A percentile compares a stretch with the other conserved stretches of the same genome.
Evolutionary conservation across 2,113 vertebrate species (phyloP).

Genomic region (Grammomys dolichurus): DNA sequence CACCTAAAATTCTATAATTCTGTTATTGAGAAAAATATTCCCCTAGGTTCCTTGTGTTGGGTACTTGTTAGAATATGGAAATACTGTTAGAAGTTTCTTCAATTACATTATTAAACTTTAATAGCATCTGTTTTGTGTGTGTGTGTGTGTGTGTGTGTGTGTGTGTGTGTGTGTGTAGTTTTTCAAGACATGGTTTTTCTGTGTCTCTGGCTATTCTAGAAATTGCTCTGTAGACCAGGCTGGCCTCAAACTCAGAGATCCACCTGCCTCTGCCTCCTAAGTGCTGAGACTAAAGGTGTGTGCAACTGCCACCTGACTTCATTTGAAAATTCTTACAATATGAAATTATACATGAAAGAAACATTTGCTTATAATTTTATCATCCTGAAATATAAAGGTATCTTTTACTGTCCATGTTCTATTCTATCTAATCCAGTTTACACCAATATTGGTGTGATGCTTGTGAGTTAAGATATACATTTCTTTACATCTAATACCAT

Average conservation of each 20-base stretch:
- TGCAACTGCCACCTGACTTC: background rate
- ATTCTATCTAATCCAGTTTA: background rate
- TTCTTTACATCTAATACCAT: background rate
- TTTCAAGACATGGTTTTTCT: background rate
- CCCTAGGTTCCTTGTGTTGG: slow-evolving; percentile 19
- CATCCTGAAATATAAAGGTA: background rate
- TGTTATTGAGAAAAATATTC: slow-evolving; percentile 39
- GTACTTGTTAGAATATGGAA: background rate
- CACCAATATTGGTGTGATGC: background rate
- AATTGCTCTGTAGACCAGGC: background rate
- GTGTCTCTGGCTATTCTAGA: background rate
- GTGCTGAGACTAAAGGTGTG: background rate
- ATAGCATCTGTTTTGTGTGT: background rate
- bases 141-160: no score
- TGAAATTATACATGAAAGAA: slow-evolving; percentile 25
- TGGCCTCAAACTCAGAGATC: background rate
- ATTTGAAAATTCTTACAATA: slow-evolving; percentile 41
- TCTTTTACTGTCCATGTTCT: slow-evolving; percentile 14
- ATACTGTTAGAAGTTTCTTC: slow-evolving; percentile 20
- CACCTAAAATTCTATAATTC: background rate
- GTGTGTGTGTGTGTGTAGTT: background rate
- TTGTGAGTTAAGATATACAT: background rate
- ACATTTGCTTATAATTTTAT: background rate
- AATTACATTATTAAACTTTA: background rate
- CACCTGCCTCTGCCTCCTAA: background rate